Percentiles rank a stretch among this genome's conserved stretches.
These are phyloP conservation scores for Aspidoscelis tigris DNA, from an alignment of 2,113 vertebrate species.

Conservation along the genomic window DNA sequence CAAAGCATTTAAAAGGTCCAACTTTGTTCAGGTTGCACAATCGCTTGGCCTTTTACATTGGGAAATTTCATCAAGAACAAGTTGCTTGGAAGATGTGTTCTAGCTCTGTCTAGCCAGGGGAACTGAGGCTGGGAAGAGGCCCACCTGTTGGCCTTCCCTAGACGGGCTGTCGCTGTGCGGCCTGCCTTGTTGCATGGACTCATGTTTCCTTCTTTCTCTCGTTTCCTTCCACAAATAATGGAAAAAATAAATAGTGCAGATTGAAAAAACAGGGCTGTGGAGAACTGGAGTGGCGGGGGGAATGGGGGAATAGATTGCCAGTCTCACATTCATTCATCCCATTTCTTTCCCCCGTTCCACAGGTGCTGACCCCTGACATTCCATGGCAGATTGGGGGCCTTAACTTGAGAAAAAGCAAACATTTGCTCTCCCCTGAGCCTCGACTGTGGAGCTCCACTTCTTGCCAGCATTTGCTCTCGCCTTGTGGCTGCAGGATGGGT, in stretches of 20 bases:
- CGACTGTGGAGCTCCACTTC: constrained; percentile 1
- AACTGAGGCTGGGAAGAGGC: neutral
- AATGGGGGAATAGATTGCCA: neutral
- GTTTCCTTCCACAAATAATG: constrained; percentile 65
- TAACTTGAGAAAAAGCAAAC: constrained; percentile 69
- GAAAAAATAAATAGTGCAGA: constrained; percentile 44
- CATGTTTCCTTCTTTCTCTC: constrained; percentile 5
- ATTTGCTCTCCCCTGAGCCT: constrained; percentile 40
- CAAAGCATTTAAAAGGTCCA: too few species aligned
- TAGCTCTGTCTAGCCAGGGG: neutral
- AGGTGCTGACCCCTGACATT: constrained; percentile 69
- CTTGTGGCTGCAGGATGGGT: constrained; percentile 31
- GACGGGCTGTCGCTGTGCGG: constrained; percentile 18
- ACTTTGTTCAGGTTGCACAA: neutral
- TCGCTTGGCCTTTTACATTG: neutral
- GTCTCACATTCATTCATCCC: neutral
- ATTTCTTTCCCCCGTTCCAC: constrained; percentile 17
- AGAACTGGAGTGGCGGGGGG: neutral
- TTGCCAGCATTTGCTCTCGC: constrained; percentile 9
- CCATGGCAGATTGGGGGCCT: constrained; percentile 49
- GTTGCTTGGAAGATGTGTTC: neutral
- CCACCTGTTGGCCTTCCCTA: constrained; percentile 29
- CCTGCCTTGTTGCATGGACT: constrained; percentile 27
- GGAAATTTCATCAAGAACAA: neutral
- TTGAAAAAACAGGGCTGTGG: neutral